Evolutionary conservation across 2,797 vertebrate genomes (phyloP).

Genomic region (Phataginus tricuspis): DNA sequence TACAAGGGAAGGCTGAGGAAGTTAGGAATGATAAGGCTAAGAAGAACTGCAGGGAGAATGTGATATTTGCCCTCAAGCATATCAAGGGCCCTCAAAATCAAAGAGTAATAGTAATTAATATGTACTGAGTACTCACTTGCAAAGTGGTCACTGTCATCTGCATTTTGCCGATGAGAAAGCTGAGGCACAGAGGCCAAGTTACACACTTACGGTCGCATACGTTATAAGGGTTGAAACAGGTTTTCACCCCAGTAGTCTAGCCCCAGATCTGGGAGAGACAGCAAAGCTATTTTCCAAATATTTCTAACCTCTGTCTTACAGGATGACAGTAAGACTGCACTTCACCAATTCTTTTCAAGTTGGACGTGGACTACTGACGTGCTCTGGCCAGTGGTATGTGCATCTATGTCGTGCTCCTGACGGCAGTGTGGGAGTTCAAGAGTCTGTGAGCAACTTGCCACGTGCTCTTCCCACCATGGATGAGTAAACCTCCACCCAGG

Average conservation of each 20-base stretch:
- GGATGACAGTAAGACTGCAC: background rate
- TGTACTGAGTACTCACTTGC: background rate
- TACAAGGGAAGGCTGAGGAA: background rate
- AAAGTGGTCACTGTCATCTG: background rate
- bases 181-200: background rate
- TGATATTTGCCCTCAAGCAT: background rate
- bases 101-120: background rate
- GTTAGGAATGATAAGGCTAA: background rate
- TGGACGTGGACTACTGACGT: background rate
- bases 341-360: background rate
- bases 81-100: background rate
- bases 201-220: background rate
- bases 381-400: constrained; percentile 3
- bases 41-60: background rate
- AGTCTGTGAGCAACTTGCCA: background rate
- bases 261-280: background rate
- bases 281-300: constrained; percentile 12
- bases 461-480: background rate
- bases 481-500: background rate
- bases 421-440: background rate
- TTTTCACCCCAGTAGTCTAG: background rate
- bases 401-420: background rate
- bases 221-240: background rate
- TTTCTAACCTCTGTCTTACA: background rate
- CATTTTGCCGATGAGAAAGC: background rate